Evolutionary conservation across 2,888 invertebrate genomes (phyloP).

Genomic region (Bembecia ichneumoniformis): DNA sequence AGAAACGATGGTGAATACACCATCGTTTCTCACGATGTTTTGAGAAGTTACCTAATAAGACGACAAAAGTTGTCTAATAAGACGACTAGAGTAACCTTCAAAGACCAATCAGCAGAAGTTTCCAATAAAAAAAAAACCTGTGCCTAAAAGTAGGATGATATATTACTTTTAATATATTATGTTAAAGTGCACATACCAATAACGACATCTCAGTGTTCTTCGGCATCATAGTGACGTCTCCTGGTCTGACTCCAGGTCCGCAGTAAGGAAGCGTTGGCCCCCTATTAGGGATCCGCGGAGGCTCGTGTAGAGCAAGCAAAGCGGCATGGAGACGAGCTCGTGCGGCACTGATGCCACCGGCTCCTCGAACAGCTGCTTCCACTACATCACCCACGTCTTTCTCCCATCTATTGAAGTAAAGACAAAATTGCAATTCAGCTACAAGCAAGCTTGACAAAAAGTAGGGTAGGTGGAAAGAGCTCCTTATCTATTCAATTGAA

Average conservation of each 20-base stretch:
- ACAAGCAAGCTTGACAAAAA: too few species aligned
- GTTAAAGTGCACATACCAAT: conserved; percentile 39
- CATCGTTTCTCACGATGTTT: too few species aligned
- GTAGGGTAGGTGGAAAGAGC: too few species aligned
- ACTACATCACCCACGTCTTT: conserved; percentile 72
- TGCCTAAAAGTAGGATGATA: not conserved
- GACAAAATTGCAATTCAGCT: not conserved
- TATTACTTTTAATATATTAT: not conserved
- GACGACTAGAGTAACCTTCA: too few species aligned
- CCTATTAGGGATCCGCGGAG: conserved; percentile 44
- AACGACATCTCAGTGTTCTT: conserved; percentile 66
- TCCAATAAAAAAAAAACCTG: not conserved
- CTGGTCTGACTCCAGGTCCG: conserved; percentile 67
- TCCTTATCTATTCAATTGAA: too few species aligned
- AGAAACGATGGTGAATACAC: too few species aligned
- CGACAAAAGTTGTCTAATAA: too few species aligned
- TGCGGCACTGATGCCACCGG: conserved; percentile 53
- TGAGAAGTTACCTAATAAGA: too few species aligned
- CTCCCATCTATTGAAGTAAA: conserved; percentile 39
- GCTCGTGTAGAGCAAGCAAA: conserved; percentile 47
- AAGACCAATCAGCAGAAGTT: not conserved
- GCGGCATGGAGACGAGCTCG: conserved; percentile 58
- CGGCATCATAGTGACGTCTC: conserved; percentile 67
- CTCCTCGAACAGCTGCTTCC: conserved; percentile 69
- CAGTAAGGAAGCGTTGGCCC: conserved; percentile 74